Evolutionary conservation across 2,888 invertebrate genomes (phyloP), one percentile per base, ranked within the genome.

Genomic region (Drosophila aldrichi): DNA sequence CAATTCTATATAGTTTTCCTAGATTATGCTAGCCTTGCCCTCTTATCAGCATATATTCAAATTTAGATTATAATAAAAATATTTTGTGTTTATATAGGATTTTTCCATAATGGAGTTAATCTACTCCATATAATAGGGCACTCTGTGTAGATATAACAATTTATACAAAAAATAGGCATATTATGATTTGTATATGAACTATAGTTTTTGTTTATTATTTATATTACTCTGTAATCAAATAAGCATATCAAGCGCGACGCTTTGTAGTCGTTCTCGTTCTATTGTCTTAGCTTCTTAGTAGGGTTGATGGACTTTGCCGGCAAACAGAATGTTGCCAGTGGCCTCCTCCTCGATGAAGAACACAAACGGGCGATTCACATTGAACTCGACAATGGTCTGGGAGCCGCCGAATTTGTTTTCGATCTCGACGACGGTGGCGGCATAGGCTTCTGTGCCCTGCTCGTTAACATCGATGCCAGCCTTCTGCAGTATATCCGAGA

Each of bases 291-390:
- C 36, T 44, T 43, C 16, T 51, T 74, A 80, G 29, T 34, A 85
- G 0, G 97, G 97, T 91, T 96, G 95, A 25, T 94, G 93, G 2
- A 97, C 94, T 91, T 96, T 95, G 38, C 97, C 97, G 36, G 96
- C 95, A 92, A 96, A 96, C 29, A 97, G 92, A 55, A 96, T 94
- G 41, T 96, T 96, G n/a, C 95, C 95, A 0, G 95, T 95, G 0
- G 93, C 93, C 82, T 96, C 96, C 81, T 97, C 97, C 89, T 96
- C 96, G 71, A 97, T 96, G 91, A 96, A 96, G 93, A 97, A 96
- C 59, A 97, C 88, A 93, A 97, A 97, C 0, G 97, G 97, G 73
- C 95, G 96, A 89, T 95, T 95, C 2, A 95, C 96, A 48, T 95
- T 94, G 89, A 97, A 96, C 62, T 95, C 94, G 64, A 93, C 92